Conservation (phyloP, 2,888 invertebrate species). For the Alentia gelatinosa region DNA sequence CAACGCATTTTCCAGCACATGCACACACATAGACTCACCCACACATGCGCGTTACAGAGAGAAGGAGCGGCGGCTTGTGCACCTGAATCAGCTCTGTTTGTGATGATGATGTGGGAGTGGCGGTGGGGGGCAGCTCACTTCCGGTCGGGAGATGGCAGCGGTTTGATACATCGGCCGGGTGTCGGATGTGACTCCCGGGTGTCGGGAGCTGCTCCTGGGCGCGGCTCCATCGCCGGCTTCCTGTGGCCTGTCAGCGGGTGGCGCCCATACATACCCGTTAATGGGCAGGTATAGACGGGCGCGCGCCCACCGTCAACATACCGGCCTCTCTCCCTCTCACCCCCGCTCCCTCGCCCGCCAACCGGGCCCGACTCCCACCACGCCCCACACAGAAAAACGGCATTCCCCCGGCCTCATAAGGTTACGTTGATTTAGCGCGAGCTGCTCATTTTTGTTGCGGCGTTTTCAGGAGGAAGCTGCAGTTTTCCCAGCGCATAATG, state of each 20-base stretch:
- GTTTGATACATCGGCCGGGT: constrained; percentile 29
- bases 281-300: constrained; percentile 37
- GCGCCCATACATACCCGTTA: constrained; percentile 10
- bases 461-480: neutral
- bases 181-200: constrained; percentile 31
- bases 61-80: neutral
- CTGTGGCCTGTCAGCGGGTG: constrained; percentile 10
- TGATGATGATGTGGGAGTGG: neutral
- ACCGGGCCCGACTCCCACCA: neutral
- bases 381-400: neutral
- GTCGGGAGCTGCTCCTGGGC: neutral
- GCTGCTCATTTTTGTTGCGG: neutral
- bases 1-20: no score
- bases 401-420: neutral
- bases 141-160: neutral
- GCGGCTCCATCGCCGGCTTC: constrained; percentile 24
- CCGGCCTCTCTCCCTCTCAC: neutral
- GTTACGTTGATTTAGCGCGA: neutral
- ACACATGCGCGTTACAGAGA: no score
- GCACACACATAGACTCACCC: neutral
- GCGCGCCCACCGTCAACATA: neutral
- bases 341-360: neutral
- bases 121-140: neutral
- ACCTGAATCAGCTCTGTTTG: constrained; percentile 16
- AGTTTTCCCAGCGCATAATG: neutral